These are phyloP conservation scores for roundworm (Caenorhabditis elegans) DNA, from an alignment of 1,140 invertebrate genomes.

Conservation along the genomic window WBcel235 BX284604.4:8857501-8858000, in stretches of 20 bases:
- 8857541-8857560: background rate
- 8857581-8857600: background rate
- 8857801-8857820: background rate
- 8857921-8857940: background rate
- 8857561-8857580: constrained; percentile 20
- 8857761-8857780: constrained; percentile 3
- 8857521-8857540: background rate
- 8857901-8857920: background rate
- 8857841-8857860: background rate
- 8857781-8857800: constrained; percentile 20
- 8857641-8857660: background rate
- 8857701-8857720: background rate
- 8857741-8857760: constrained; percentile 12
- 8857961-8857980: no score
- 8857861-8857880: background rate
- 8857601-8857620: background rate
- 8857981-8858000: no score
- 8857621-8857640: constrained; percentile 17
- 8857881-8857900: background rate
- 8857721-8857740: constrained; percentile 44
- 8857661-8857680: background rate
- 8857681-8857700: constrained; percentile 39
- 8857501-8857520: background rate
- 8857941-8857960: background rate
- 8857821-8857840: background rate